phyloP scores from a whole-genome alignment of 2,888 invertebrate genomes.

The Caradrina kadenii region DNA sequence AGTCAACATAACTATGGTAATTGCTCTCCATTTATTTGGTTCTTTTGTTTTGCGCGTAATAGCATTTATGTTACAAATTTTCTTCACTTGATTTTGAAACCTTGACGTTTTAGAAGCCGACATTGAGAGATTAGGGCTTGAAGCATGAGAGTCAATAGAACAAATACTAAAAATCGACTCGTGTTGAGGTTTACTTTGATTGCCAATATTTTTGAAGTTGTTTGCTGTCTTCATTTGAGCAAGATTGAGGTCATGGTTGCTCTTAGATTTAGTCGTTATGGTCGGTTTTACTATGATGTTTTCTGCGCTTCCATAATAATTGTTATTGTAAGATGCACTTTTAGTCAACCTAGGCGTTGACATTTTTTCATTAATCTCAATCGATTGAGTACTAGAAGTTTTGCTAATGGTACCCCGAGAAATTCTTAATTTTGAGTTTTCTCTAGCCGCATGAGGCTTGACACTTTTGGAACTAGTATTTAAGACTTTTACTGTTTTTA shows the following conservation, averaged over 20 bases:
- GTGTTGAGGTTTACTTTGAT: constrained; percentile 57
- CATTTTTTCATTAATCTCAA: constrained; percentile 61
- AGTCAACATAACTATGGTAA: constrained; percentile 91
- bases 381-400: constrained; percentile 60
- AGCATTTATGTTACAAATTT: constrained; percentile 53
- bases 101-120: constrained; percentile 53
- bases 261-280: constrained; percentile 72
- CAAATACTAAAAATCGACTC: constrained; percentile 78
- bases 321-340: constrained; percentile 79
- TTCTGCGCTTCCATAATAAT: constrained; percentile 53
- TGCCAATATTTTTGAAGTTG: constrained; percentile 53
- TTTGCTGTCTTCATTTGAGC: constrained; percentile 53
- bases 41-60: constrained; percentile 72
- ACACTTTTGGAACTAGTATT: constrained; percentile 73
- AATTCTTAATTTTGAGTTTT: constrained; percentile 77
- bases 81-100: constrained; percentile 55
- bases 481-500: constrained; percentile 84
- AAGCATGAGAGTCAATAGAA: constrained; percentile 72
- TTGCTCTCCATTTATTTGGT: constrained; percentile 91
- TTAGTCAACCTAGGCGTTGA: constrained; percentile 68
- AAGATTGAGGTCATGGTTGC: constrained; percentile 74
- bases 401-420: constrained; percentile 73
- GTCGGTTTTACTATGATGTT: constrained; percentile 38
- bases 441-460: constrained; percentile 60
- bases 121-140: constrained; percentile 63